A percentile compares a stretch with the other conserved stretches of the same genome.
Evolutionary conservation across 1,140 invertebrate genomes (phyloP).

Genomic region (Trissolcus basalis): DNA sequence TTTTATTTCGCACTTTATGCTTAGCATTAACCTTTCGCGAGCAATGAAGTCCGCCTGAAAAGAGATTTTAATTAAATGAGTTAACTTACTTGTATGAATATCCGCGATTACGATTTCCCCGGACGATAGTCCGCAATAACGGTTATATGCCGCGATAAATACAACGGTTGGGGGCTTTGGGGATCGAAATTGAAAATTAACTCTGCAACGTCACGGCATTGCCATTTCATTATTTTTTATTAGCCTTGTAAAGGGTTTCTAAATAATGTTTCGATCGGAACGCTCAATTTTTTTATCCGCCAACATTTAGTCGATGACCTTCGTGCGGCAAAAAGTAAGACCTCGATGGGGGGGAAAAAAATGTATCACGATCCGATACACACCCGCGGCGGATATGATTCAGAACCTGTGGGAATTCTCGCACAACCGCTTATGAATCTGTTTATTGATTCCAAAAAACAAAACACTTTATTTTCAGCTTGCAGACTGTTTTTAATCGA

Average conservation of each 20-base stretch:
- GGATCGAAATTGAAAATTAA: too few relatives aligned
- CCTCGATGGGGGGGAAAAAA: conserved; percentile 26
- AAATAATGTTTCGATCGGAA: too few relatives aligned
- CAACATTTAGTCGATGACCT: not conserved
- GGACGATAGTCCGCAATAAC: conserved; percentile 12
- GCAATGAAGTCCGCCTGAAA: conserved; percentile 23
- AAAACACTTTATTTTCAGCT: too few relatives aligned
- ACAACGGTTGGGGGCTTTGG: not conserved
- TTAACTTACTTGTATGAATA: conserved; percentile 25
- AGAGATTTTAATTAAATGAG: conserved; percentile 36
- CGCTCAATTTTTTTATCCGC: not conserved
- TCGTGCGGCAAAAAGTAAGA: conserved; percentile 14
- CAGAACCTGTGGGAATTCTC: conserved; percentile 44
- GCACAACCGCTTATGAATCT: conserved; percentile 8
- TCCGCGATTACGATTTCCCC: conserved; percentile 11
- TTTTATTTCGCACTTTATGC: conserved; percentile 44
- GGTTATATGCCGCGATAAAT: not conserved
- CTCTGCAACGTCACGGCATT: too few relatives aligned
- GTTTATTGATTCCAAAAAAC: too few relatives aligned
- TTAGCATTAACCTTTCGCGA: conserved; percentile 41
- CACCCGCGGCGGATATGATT: conserved; percentile 41
- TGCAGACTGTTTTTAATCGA: too few relatives aligned
- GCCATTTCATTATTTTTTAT: too few relatives aligned
- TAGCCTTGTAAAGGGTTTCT: too few relatives aligned
- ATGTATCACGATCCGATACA: conserved; percentile 20